A percentile compares a stretch with the other conserved stretches of the same genome.
phyloP scores from a whole-genome alignment of 2,888 invertebrate genomes.

The Apamea anceps region DNA sequence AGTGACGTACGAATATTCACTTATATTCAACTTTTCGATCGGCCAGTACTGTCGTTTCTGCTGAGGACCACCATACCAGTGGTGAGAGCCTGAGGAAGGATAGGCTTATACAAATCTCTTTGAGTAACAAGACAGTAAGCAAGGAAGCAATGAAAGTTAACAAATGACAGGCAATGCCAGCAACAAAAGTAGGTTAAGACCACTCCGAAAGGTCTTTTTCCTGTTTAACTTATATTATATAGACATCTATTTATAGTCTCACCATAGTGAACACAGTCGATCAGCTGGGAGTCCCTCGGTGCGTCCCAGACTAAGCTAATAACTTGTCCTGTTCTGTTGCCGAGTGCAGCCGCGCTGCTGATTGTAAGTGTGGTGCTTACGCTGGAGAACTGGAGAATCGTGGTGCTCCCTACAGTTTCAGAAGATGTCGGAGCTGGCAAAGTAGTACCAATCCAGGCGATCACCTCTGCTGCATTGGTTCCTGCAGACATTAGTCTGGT shows the following conservation, averaged over 20 bases:
- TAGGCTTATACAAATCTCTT: not conserved
- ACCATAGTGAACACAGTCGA: slow-evolving; percentile 46
- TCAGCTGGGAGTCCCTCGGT: slow-evolving; percentile 13
- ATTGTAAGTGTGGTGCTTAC: slow-evolving; percentile 11
- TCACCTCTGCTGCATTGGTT: slow-evolving; percentile 21
- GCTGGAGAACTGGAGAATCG: slow-evolving; percentile 13
- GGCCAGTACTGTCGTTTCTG: slow-evolving; percentile 91
- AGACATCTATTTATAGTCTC: slow-evolving; percentile 1
- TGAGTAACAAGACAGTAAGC: not conserved
- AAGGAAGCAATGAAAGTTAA: not conserved
- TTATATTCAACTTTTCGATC: slow-evolving; percentile 87
- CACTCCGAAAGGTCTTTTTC: not conserved
- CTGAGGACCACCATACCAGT: slow-evolving; percentile 93
- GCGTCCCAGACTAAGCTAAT: slow-evolving; percentile 36
- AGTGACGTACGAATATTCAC: slow-evolving; percentile 89
- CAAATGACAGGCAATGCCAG: not conserved
- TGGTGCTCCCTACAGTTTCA: not conserved
- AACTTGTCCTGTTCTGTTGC: slow-evolving; percentile 29
- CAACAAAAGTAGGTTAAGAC: not conserved
- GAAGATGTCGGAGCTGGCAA: not conserved
- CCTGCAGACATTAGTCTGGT: slow-evolving; percentile 14
- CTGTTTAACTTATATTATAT: not conserved
- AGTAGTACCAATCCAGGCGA: slow-evolving; percentile 33
- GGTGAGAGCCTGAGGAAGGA: slow-evolving; percentile 71
- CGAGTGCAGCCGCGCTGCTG: not conserved